Evolutionary conservation across 2,888 invertebrate genomes (phyloP).

Genomic region (Pandemis heparana): DNA sequence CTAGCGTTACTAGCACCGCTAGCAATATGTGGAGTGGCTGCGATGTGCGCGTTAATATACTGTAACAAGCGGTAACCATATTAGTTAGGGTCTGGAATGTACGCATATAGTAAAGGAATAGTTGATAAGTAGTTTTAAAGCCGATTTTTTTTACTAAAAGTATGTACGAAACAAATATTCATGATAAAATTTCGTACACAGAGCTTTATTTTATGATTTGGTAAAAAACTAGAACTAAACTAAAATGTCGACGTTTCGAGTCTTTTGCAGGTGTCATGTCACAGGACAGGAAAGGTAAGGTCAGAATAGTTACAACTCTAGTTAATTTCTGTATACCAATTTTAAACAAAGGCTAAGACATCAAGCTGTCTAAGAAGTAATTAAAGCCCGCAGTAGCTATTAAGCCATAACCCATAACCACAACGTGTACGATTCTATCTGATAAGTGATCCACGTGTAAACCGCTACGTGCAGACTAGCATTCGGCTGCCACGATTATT

Average conservation of each 20-base stretch:
- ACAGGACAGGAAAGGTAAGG: too few species aligned
- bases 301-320: background rate
- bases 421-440: background rate
- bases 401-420: background rate
- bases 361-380: background rate
- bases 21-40: constrained; percentile 92
- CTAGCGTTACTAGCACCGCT: constrained; percentile 82
- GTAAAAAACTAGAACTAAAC: too few species aligned
- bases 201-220: too few species aligned
- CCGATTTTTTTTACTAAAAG: too few species aligned
- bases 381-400: background rate
- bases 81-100: background rate
- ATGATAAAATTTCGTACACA: too few species aligned
- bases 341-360: background rate
- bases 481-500: background rate
- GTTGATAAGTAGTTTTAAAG: too few species aligned
- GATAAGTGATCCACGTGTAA: constrained; percentile 9
- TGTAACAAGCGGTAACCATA: constrained; percentile 64
- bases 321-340: background rate
- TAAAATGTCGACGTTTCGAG: too few species aligned
- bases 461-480: background rate
- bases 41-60: constrained; percentile 89
- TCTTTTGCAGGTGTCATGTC: background rate
- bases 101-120: background rate
- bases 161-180: too few species aligned